phyloP scores from a whole-genome alignment of 2,888 invertebrate species.

The Pardosa pseudoannulata region DNA sequence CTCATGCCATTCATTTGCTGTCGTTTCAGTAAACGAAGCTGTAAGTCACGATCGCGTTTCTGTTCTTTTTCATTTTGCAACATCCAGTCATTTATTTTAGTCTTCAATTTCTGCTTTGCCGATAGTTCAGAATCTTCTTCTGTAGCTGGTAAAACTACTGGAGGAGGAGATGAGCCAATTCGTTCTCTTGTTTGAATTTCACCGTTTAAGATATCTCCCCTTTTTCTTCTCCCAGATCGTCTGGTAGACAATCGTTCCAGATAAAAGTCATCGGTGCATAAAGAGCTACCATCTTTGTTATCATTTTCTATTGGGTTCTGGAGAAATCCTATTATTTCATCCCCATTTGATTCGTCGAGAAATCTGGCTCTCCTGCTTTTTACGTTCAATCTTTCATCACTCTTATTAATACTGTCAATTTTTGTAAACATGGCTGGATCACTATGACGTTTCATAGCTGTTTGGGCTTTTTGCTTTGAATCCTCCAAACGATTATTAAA shows the following conservation, averaged over 20 bases:
- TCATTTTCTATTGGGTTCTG: slow-evolving; percentile 59
- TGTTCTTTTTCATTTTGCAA: slow-evolving; percentile 90
- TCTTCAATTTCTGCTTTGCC: slow-evolving; percentile 84
- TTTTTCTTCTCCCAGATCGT: slow-evolving; percentile 85
- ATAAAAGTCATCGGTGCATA: slow-evolving; percentile 78
- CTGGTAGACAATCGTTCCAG: slow-evolving; percentile 92
- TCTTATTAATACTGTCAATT: slow-evolving; percentile 77
- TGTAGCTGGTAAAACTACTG: slow-evolving; percentile 79
- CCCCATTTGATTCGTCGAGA: slow-evolving; percentile 86
- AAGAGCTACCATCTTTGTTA: slow-evolving; percentile 51
- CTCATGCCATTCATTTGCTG: slow-evolving; percentile 23
- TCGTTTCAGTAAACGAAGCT: slow-evolving; percentile 38
- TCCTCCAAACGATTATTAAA: slow-evolving; percentile 60
- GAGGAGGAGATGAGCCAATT: slow-evolving; percentile 76
- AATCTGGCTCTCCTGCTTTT: slow-evolving; percentile 86
- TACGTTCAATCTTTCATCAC: slow-evolving; percentile 77
- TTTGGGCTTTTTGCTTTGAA: slow-evolving; percentile 79
- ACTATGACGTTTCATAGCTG: slow-evolving; percentile 77
- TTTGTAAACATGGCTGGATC: slow-evolving; percentile 78
- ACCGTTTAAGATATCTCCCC: slow-evolving; percentile 82
- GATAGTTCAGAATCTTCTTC: slow-evolving; percentile 39
- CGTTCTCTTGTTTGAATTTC: slow-evolving; percentile 73
- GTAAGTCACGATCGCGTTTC: slow-evolving; percentile 77
- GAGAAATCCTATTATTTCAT: slow-evolving; percentile 82
- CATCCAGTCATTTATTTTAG: slow-evolving; percentile 92